A percentile compares a stretch with the other conserved stretches of the same genome.
These are phyloP conservation scores for Herminia tarsipennalis DNA, from an alignment of 2,888 invertebrate genomes.

Conservation along the genomic window DNA sequence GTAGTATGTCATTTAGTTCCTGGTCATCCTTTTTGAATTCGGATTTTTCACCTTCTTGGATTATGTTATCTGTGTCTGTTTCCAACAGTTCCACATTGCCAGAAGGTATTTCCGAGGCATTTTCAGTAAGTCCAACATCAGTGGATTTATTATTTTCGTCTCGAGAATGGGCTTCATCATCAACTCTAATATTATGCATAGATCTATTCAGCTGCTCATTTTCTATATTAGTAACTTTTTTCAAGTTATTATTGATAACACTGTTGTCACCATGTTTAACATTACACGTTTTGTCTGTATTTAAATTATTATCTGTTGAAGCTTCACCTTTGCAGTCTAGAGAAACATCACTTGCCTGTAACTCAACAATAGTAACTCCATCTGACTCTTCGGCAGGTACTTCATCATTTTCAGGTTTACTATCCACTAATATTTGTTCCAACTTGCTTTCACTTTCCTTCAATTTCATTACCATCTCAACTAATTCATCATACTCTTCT, in stretches of 20 bases:
- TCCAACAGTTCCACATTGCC: constrained; percentile 28
- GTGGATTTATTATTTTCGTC: constrained; percentile 31
- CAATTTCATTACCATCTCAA: constrained; percentile 88
- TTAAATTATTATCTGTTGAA: constrained; percentile 32
- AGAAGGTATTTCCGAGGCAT: constrained; percentile 25
- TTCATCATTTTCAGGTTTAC: constrained; percentile 68
- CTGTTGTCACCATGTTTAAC: constrained; percentile 57
- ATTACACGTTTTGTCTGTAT: constrained; percentile 51
- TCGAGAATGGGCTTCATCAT: constrained; percentile 50
- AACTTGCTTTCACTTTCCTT: constrained; percentile 90
- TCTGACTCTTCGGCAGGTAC: constrained; percentile 61
- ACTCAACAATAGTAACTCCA: constrained; percentile 32
- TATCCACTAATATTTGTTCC: constrained; percentile 80
- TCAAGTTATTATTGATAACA: constrained; percentile 61
- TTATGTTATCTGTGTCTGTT: constrained; percentile 29
- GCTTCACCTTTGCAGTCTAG: constrained; percentile 38
- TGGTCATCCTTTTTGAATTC: constrained; percentile 61
- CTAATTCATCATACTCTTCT: constrained; percentile 86
- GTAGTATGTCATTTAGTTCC: constrained; percentile 67
- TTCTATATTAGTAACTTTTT: constrained; percentile 78
- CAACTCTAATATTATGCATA: constrained; percentile 56
- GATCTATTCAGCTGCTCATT: constrained; percentile 79
- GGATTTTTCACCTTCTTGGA: constrained; percentile 48
- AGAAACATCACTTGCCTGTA: constrained; percentile 34
- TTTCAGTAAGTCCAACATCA: constrained; percentile 27